These are phyloP conservation scores for Microcebus jonahi DNA, from an alignment of 2,113 vertebrate genomes.

Conservation along the genomic window DNA sequence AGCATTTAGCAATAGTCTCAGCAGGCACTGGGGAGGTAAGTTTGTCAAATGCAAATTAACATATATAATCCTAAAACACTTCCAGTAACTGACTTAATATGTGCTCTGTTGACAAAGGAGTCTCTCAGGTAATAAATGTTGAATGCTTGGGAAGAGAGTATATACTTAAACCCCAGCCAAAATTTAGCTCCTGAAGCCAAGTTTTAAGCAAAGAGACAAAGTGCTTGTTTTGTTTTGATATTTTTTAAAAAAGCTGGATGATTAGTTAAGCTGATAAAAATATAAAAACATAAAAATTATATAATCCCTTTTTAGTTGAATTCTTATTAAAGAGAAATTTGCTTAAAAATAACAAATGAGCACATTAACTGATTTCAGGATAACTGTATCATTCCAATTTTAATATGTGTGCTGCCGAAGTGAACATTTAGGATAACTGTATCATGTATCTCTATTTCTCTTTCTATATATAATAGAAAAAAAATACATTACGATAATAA, in stretches of 20 bases:
- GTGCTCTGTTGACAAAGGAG: constrained; percentile 63
- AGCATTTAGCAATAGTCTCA: constrained; percentile 43
- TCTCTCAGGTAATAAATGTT: constrained; percentile 73
- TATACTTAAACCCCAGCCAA: neutral
- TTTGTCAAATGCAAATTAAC: constrained; percentile 71
- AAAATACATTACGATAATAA: neutral
- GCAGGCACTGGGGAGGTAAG: neutral
- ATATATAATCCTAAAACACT: constrained; percentile 55
- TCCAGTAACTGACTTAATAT: constrained; percentile 66
- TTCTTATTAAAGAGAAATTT: constrained; percentile 8
- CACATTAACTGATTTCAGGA: neutral
- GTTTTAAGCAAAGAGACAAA: constrained; percentile 42
- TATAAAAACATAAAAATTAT: neutral
- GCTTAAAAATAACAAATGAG: constrained; percentile 57
- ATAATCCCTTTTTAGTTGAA: constrained; percentile 16
- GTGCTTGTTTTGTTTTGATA: neutral
- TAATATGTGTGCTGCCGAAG: neutral
- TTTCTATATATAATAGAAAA: neutral
- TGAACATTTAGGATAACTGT: neutral
- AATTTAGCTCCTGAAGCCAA: constrained; percentile 17
- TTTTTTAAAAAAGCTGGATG: neutral
- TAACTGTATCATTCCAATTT: neutral
- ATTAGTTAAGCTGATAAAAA: constrained; percentile 19
- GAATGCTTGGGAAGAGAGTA: constrained; percentile 51
- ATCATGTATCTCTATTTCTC: neutral